phyloP scores from a whole-genome alignment of 1,140 invertebrate species.

The Neodiprion fabricii region DNA sequence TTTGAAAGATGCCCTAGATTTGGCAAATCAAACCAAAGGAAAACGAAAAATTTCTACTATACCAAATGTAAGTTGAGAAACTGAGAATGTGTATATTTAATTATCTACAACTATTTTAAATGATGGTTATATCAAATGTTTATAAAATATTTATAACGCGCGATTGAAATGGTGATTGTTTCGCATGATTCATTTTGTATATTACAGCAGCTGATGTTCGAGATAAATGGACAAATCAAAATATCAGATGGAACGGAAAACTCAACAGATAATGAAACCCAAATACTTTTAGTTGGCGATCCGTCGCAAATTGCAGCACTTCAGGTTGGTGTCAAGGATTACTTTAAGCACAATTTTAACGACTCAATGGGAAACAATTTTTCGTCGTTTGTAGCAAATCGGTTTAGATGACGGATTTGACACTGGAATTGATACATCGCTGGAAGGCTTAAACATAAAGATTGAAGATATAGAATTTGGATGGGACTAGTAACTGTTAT shows the following conservation, averaged over 20 bases:
- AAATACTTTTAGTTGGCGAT: constrained; percentile 50
- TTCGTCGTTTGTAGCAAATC: constrained; percentile 39
- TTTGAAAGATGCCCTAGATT: constrained; percentile 37
- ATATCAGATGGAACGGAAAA: constrained; percentile 39
- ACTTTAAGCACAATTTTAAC: constrained; percentile 12
- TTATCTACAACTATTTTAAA: not conserved
- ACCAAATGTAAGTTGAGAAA: constrained; percentile 28
- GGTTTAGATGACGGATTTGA: constrained; percentile 44
- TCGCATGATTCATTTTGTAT: not conserved
- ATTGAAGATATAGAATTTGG: constrained; percentile 50
- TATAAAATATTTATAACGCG: not conserved
- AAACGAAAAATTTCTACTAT: constrained; percentile 26
- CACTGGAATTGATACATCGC: constrained; percentile 41
- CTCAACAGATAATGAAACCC: constrained; percentile 44
- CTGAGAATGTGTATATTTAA: not conserved
- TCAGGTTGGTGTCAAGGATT: constrained; percentile 37
- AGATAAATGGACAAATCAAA: constrained; percentile 40
- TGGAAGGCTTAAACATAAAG: constrained; percentile 50
- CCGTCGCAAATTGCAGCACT: constrained; percentile 48
- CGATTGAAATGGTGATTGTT: too few species aligned
- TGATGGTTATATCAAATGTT: not conserved
- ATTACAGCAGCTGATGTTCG: constrained; percentile 29
- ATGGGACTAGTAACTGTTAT: constrained; percentile 36
- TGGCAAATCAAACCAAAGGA: constrained; percentile 32
- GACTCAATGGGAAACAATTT: constrained; percentile 7